Percentiles rank a stretch among this genome's conserved stretches.
Conservation (phyloP, 2,888 invertebrate species). For the Dynastes grantii region DNA sequence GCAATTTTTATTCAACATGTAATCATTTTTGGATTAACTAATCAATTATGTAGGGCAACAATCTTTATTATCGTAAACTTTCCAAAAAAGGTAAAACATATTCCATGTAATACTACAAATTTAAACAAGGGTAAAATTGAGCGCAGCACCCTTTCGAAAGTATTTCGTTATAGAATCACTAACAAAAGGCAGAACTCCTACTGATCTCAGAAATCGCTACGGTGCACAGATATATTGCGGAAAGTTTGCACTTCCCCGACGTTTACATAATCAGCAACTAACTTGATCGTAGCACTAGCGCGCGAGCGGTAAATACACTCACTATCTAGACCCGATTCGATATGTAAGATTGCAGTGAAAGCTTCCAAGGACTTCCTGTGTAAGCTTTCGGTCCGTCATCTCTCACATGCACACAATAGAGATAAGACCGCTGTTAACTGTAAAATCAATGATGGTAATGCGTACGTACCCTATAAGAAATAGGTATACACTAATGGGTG, state of each 20-base stretch:
- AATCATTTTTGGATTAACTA: too few relatives aligned
- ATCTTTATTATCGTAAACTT: too few relatives aligned
- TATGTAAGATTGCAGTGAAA: constrained; percentile 16
- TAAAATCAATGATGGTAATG: constrained; percentile 31
- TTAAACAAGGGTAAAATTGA: neutral
- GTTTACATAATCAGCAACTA: constrained; percentile 36
- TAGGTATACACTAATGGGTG: too few relatives aligned
- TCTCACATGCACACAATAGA: constrained; percentile 32
- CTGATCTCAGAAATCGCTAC: constrained; percentile 17
- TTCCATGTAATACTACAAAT: too few relatives aligned
- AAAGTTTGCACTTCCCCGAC: constrained; percentile 32
- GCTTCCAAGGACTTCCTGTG: constrained; percentile 17
- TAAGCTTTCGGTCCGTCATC: constrained; percentile 23
- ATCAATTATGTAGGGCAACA: too few relatives aligned
- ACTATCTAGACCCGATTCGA: constrained; percentile 37
- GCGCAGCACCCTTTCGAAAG: neutral
- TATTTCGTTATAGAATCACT: constrained; percentile 14
- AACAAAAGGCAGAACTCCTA: neutral
- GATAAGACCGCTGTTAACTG: constrained; percentile 34
- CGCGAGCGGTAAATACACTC: neutral
- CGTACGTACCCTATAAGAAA: constrained; percentile 14
- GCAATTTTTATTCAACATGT: too few relatives aligned
- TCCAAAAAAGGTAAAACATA: too few relatives aligned
- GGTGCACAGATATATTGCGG: constrained; percentile 1
- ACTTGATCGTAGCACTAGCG: constrained; percentile 15